These are phyloP conservation scores for Danio choprae DNA, from an alignment of 2,797 vertebrate species.

Conservation along the genomic window DNA sequence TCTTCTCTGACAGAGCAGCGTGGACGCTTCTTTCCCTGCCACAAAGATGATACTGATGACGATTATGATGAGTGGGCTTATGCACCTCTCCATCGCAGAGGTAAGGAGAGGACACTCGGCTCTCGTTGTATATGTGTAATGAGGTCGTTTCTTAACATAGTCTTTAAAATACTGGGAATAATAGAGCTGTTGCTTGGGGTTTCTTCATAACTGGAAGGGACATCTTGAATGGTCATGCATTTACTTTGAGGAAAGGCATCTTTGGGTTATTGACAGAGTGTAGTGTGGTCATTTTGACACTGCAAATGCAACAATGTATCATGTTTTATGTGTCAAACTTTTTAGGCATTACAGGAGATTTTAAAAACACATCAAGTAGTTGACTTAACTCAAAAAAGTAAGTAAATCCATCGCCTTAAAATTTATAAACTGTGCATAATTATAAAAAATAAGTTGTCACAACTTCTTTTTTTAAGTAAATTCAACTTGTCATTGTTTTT, in stretches of 20 bases:
- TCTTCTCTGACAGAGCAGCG: conserved; percentile 24
- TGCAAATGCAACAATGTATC: not conserved
- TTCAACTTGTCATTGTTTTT: no score
- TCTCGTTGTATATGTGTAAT: conserved; percentile 8
- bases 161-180: not conserved
- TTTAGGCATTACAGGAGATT: no score
- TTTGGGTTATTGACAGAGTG: not conserved
- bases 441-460: no score
- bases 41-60: conserved; percentile 30
- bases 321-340: no score
- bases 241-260: not conserved
- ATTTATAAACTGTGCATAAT: no score
- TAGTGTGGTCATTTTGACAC: not conserved
- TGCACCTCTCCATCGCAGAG: conserved; percentile 23
- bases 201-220: not conserved
- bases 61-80: conserved; percentile 52
- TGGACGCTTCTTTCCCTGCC: conserved; percentile 15
- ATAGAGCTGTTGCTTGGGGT: not conserved
- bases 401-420: no score
- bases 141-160: not conserved
- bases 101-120: conserved; percentile 14
- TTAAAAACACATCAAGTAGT: no score
- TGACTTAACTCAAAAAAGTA: no score
- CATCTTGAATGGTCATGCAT: not conserved
- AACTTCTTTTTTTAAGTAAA: no score